Percentiles rank a stretch among this genome's conserved stretches.
These are phyloP conservation scores for Spheniscus humboldti DNA, from an alignment of 2,797 vertebrate genomes.

Conservation along the genomic window DNA sequence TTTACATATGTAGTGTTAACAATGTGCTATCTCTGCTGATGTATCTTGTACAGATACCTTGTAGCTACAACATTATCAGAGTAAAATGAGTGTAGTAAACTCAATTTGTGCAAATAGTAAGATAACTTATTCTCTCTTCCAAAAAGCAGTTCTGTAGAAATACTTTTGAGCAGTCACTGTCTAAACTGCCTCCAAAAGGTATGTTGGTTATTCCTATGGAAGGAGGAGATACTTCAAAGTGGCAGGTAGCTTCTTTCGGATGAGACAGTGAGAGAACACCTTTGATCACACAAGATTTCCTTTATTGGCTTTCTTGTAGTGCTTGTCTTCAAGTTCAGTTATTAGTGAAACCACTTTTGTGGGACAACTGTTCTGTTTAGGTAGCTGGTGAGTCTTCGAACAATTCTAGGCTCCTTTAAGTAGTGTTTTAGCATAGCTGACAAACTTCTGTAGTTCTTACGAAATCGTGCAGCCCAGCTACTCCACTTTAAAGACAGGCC, in stretches of 20 bases:
- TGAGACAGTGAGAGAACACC: neutral
- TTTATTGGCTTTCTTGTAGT: neutral
- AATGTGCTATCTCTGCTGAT: constrained; percentile 51
- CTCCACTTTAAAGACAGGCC: neutral
- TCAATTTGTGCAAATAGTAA: constrained; percentile 5
- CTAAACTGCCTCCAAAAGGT: neutral
- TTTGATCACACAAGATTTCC: neutral
- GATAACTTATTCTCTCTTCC: constrained; percentile 44
- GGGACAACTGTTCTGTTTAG: neutral
- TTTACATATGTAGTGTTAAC: constrained; percentile 35
- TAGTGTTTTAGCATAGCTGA: neutral
- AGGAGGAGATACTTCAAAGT: neutral
- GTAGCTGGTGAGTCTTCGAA: neutral
- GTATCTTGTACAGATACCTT: constrained; percentile 42
- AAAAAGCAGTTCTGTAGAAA: constrained; percentile 14
- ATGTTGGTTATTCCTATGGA: neutral
- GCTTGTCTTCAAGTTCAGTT: constrained; percentile 1
- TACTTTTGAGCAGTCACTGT: constrained; percentile 1
- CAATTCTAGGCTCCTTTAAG: neutral
- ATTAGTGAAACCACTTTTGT: neutral
- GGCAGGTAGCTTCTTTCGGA: neutral
- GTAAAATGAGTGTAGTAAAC: constrained; percentile 40
- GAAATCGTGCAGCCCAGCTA: neutral
- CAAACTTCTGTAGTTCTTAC: neutral
- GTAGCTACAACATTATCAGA: constrained; percentile 14